These are phyloP conservation scores for Rotaria macrura DNA, from an alignment of 2,888 invertebrate genomes.

Conservation along the genomic window DNA sequence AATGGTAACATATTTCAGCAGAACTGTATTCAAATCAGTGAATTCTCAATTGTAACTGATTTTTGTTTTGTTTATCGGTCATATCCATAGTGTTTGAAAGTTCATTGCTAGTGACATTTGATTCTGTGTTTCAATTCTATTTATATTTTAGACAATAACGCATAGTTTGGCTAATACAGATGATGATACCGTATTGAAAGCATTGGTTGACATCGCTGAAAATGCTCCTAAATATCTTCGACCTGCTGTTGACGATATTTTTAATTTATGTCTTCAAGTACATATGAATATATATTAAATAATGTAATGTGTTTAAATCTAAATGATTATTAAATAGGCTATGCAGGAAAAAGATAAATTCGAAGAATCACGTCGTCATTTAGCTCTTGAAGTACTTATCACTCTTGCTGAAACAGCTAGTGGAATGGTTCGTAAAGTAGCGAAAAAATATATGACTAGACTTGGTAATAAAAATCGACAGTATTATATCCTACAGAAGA, in stretches of 20 bases:
- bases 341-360: slow-evolving; percentile 7
- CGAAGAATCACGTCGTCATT: slow-evolving; percentile 26
- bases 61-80: too few species aligned
- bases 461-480: neutral
- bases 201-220: slow-evolving; percentile 84
- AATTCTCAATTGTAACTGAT: too few species aligned
- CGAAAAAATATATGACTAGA: slow-evolving; percentile 21
- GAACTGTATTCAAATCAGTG: too few species aligned
- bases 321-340: neutral
- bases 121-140: too few species aligned
- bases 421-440: slow-evolving; percentile 32
- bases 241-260: slow-evolving; percentile 70
- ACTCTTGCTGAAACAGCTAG: slow-evolving; percentile 32
- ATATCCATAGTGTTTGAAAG: too few species aligned
- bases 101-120: too few species aligned
- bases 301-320: neutral
- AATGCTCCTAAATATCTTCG: slow-evolving; percentile 80
- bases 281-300: neutral
- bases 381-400: slow-evolving; percentile 31
- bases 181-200: slow-evolving; percentile 72
- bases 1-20: too few species aligned
- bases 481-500: too few species aligned
- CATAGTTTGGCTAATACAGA: slow-evolving; percentile 75
- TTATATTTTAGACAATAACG: slow-evolving; percentile 57
- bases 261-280: slow-evolving; percentile 76